Evolutionary conservation across 2,888 invertebrate species (phyloP), one percentile per base, ranked within the genome.

Genomic region (Cephus rjabovi): DNA sequence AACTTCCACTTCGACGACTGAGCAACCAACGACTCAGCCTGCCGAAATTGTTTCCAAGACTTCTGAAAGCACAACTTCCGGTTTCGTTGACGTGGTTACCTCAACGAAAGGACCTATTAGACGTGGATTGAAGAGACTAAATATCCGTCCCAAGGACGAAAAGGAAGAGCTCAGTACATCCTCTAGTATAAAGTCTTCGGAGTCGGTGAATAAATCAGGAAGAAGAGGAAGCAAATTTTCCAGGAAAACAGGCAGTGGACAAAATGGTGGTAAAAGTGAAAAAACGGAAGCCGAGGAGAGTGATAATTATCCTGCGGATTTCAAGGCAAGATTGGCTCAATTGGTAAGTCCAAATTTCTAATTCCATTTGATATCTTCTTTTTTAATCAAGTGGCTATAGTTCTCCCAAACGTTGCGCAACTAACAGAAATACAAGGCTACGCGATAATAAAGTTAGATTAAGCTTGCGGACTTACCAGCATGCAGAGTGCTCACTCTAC

Each of bases 291-390:
- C 77, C 4, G 83, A 83, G 11, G 90, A 90, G 35, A 84, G 82
- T 34, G 90, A 90, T 70, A 91, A 91, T 80, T 91, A 91, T 86
- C 91, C 91, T 31, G 84, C 89, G 0, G 89, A 90, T 35, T 91
- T 91, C 76, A 90, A 90, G 76, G 90, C 90, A 35, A 88, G 87
- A 78, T 79, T 91, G 74, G 84, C 86, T n/a, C 87, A 89, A 80
- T 81, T 89, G 90, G 91, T 91, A 75, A 88, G 89, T 87, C 33
- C 15, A 34, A 71, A 74, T n/a, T 37, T 76, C 40, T 9, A 6
- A 40, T 15, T 40, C 23, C 2, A 56, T 0, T 56, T 23, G 23
- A 56, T 6, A 40, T 9, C 0, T 9, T 56, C 23, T 9, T 56
- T 56, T 6, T 40, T 23, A 0, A 56, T 56, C 56, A 15, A 56